Percentiles rank a stretch among this genome's conserved stretches.
Conservation (phyloP, 2,888 invertebrate species). For the Perizoma flavofasciatum region DNA sequence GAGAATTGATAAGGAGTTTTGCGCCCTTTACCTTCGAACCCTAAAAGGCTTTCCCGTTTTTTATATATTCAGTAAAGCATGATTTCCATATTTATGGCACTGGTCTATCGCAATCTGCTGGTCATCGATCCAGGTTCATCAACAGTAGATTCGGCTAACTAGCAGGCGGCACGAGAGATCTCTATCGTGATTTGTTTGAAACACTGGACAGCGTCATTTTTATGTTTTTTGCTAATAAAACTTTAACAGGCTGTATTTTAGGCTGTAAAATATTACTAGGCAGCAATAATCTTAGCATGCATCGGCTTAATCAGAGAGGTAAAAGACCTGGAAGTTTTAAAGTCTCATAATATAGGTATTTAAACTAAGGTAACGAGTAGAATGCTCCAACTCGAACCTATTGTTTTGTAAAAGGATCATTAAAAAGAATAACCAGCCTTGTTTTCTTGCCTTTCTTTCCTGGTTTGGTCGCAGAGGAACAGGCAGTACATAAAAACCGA, state of each 20-base stretch:
- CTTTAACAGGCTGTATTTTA: slow-evolving; percentile 24
- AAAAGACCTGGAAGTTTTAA: too few species aligned
- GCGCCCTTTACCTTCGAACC: too few species aligned
- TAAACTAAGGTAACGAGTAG: too few species aligned
- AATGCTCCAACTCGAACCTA: too few species aligned
- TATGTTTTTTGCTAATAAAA: slow-evolving; percentile 36
- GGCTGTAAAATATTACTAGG: slow-evolving; percentile 18
- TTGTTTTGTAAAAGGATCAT: too few species aligned
- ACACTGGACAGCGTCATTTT: slow-evolving; percentile 26
- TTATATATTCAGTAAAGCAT: background rate
- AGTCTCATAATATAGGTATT: too few species aligned
- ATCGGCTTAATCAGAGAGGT: background rate
- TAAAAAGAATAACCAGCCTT: too few species aligned
- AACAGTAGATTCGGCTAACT: slow-evolving; percentile 24
- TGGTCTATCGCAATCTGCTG: slow-evolving; percentile 8
- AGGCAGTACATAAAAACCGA: too few species aligned
- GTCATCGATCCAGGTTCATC: slow-evolving; percentile 26
- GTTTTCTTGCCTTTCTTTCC: too few species aligned
- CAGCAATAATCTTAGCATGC: slow-evolving; percentile 9
- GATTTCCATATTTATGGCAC: slow-evolving; percentile 4
- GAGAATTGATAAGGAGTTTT: too few species aligned
- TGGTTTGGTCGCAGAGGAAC: too few species aligned
- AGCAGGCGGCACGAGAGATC: slow-evolving; percentile 35
- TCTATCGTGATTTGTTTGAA: slow-evolving; percentile 25
- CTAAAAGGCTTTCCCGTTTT: too few species aligned